Evolutionary conservation across 2,113 vertebrate genomes (phyloP).

Genomic region (Melanotaenia duboulayi): DNA sequence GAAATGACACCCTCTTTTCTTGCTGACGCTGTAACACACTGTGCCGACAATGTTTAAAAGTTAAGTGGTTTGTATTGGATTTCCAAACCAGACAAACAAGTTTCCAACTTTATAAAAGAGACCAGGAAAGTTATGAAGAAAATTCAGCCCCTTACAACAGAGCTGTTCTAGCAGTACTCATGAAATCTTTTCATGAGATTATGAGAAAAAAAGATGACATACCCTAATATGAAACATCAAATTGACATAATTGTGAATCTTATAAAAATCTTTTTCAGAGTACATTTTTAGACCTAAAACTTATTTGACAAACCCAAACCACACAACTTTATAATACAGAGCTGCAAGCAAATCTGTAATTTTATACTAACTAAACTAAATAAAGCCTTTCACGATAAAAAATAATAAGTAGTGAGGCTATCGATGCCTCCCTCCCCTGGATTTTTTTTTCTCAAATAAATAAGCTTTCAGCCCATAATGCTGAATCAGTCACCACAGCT

Average conservation of each 20-base stretch:
- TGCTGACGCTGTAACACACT: conserved; percentile 30
- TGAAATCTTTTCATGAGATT: conserved; percentile 15
- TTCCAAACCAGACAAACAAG: conserved; percentile 36
- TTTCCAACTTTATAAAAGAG: conserved; percentile 31
- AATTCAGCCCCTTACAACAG: background rate
- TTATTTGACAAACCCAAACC: conserved; percentile 33
- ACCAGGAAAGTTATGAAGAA: conserved; percentile 14
- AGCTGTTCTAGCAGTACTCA: background rate
- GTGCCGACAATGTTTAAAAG: conserved; percentile 14
- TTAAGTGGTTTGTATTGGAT: conserved; percentile 28
- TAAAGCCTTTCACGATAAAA: conserved; percentile 29
- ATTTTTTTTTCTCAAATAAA: conserved; percentile 20
- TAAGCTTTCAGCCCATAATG: background rate
- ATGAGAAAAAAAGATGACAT: background rate
- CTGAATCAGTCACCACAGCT: background rate
- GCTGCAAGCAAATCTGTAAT: conserved; percentile 43
- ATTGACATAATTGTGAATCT: conserved; percentile 7
- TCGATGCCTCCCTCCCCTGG: background rate
- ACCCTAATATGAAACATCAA: conserved; percentile 28
- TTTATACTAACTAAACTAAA: conserved; percentile 33
- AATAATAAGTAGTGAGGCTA: background rate
- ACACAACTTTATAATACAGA: conserved; percentile 39
- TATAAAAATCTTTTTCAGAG: conserved; percentile 20
- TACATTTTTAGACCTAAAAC: conserved; percentile 47
- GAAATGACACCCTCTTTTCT: conserved; percentile 47